Evolutionary conservation across 2,888 invertebrate genomes (phyloP), one percentile per base, ranked within the genome.

Genomic region (Acronicta aceris): DNA sequence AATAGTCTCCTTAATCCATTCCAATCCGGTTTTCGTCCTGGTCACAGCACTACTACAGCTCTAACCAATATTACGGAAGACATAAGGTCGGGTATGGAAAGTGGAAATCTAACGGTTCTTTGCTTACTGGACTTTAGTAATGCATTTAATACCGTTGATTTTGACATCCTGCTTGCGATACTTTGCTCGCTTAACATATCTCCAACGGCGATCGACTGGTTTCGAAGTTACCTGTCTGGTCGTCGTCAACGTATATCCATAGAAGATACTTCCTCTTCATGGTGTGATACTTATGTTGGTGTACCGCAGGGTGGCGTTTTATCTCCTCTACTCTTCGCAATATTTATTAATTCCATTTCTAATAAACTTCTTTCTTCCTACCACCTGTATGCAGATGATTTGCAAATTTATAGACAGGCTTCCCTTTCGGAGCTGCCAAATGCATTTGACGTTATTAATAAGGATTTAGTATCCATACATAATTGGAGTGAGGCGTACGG

Each of bases 301-400:
- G 16, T 16, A 36, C 36, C 36, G 2, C 36, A 36, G 36, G 36
- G 36, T 36, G 36, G 36, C 36, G 13, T 36, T 13, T 36, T 36
- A 36, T 36, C 36, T 4, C 36, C 36, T 3, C 5, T 36, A 13
- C 36, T 42, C 7, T 17, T 42, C 9, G 9, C 30, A 8, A 5
- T 30, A 12, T 8, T 16, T 36, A 30, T 47, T 5, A 36, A 13
- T 13, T 13, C 12, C 0, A 36, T 36, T 5, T 33, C 33, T 5
- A 2, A 17, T 5, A 0, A 27, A 15, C 16, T 36, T 12, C 33
- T 17, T 9, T 47, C 47, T 16, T 12, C 47, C 47, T 47, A 47
- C 47, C 47, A 47, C 33, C 33, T 47, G 10, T 47, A 47, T 47
- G 47, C 47, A 33, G 33, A 47, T 47, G 47, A 47, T 36, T 2